These are phyloP conservation scores for Limnephilus auricula DNA, from an alignment of 2,888 invertebrate species.

Conservation along the genomic window DNA sequence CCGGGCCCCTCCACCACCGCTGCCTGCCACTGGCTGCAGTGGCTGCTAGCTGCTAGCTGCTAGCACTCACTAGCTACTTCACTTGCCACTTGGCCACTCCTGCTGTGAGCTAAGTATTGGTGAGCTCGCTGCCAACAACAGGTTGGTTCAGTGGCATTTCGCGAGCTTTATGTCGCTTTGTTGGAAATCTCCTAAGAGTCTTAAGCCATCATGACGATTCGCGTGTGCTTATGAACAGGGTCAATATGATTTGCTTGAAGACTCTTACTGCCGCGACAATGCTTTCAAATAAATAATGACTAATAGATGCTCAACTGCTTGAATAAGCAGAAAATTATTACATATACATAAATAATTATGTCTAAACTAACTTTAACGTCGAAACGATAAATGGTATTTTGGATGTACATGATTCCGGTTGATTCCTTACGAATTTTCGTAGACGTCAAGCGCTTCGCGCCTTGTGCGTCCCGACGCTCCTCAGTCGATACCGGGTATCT, in stretches of 20 bases:
- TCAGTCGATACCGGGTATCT: too few relatives aligned
- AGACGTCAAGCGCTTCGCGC: neutral
- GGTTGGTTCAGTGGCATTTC: conserved; percentile 5
- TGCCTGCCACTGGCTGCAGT: neutral
- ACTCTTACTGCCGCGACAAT: neutral
- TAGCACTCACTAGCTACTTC: neutral
- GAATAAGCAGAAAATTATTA: neutral
- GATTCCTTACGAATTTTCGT: neutral
- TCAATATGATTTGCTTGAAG: neutral
- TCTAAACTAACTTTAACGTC: too few relatives aligned
- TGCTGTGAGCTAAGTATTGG: neutral
- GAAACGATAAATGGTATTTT: too few relatives aligned
- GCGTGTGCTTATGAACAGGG: neutral
- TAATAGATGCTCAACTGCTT: neutral
- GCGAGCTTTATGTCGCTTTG: neutral
- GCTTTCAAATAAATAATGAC: neutral
- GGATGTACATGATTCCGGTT: neutral
- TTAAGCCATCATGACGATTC: neutral
- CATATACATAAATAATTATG: neutral
- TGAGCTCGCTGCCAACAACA: neutral
- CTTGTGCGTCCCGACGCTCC: neutral
- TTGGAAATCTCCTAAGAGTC: neutral
- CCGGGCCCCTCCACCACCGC: neutral
- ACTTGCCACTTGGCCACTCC: neutral
- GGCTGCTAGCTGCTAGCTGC: neutral